Percentiles rank a stretch among this genome's conserved stretches.
Conservation (phyloP, 2,888 invertebrate genomes). For the Cantharis flavilabris region DNA sequence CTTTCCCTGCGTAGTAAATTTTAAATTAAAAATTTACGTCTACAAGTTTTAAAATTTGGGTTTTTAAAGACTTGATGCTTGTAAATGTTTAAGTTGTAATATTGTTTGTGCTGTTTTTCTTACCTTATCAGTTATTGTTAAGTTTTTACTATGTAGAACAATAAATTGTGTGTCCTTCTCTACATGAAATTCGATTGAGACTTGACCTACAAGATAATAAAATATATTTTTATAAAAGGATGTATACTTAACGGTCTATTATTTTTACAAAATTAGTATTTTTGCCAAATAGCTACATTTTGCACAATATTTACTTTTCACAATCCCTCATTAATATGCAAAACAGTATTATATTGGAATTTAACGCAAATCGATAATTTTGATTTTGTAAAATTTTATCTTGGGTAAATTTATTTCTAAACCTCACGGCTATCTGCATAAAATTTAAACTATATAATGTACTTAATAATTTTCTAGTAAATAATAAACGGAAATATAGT, state of each 20-base stretch:
- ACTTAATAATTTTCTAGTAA: too few relatives aligned
- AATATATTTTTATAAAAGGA: neutral
- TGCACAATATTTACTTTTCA: neutral
- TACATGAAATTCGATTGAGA: conserved; percentile 83
- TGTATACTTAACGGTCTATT: neutral
- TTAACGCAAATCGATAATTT: neutral
- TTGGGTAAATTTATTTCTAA: too few relatives aligned
- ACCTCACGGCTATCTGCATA: too few relatives aligned
- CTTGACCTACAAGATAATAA: conserved; percentile 67
- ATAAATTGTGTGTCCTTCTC: conserved; percentile 82
- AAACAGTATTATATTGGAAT: neutral
- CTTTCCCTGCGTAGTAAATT: too few relatives aligned
- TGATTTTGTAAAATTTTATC: neutral
- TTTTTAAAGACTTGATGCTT: neutral
- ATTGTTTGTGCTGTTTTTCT: neutral
- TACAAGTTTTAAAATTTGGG: neutral
- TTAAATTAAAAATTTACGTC: too few relatives aligned
- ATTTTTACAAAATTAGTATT: neutral
- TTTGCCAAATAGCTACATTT: neutral
- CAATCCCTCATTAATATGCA: neutral
- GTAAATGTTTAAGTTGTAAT: too few relatives aligned
- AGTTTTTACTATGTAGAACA: conserved; percentile 83
- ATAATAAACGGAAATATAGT: too few relatives aligned
- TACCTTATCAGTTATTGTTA: conserved; percentile 83
- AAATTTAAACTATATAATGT: too few relatives aligned